Conservation (phyloP, 2,888 invertebrate species). For the Heteromyza rotundicornis region DNA sequence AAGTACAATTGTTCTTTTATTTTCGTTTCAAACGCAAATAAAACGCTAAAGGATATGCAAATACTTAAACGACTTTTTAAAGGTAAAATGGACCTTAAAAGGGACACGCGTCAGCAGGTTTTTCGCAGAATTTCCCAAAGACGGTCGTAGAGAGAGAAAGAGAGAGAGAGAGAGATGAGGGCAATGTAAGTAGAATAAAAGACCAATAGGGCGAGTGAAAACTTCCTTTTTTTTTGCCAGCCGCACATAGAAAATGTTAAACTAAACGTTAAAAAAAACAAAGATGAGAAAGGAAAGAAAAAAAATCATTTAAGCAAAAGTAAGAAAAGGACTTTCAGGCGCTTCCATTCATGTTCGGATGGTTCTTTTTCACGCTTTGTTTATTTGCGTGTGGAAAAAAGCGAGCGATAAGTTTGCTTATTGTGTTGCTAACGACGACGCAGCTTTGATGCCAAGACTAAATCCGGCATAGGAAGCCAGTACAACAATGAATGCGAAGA, state of each 20-base stretch:
- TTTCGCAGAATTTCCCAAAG: not conserved
- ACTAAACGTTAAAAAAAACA: too few species aligned
- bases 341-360: not conserved
- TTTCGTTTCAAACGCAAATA: constrained; percentile 12
- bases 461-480: too few species aligned
- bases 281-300: too few species aligned
- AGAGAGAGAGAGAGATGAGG: too few species aligned
- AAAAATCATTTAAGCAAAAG: too few species aligned
- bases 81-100: constrained; percentile 55
- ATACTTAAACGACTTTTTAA: constrained; percentile 59
- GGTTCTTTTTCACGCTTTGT: not conserved
- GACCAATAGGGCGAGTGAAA: too few species aligned
- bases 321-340: not conserved
- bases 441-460: too few species aligned
- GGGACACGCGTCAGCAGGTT: constrained; percentile 10
- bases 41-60: constrained; percentile 54
- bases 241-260: too few species aligned
- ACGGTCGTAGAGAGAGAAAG: too few species aligned
- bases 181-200: too few species aligned
- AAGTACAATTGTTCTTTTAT: not conserved
- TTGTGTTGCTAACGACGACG: constrained; percentile 1
- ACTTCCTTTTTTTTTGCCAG: too few species aligned
- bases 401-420: not conserved
- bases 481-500: too few species aligned
- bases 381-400: not conserved